These are phyloP conservation scores for Apamea sordens DNA, from an alignment of 2,888 invertebrate species.

Conservation along the genomic window DNA sequence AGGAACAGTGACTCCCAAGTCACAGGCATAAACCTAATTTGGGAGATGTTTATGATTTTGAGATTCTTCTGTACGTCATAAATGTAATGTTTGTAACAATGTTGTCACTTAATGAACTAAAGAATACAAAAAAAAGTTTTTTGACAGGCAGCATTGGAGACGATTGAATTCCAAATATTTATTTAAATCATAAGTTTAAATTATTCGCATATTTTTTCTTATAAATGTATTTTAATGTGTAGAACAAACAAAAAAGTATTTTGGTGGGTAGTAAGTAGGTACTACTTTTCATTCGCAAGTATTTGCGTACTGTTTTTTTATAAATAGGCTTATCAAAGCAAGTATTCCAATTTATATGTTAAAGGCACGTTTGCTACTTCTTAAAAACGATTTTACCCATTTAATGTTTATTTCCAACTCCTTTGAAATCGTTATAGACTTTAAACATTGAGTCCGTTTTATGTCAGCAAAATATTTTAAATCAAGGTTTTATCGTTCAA, in stretches of 20 bases:
- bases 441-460: constrained; percentile 15
- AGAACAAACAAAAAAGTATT: not conserved
- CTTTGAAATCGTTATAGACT: constrained; percentile 22
- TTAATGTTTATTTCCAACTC: constrained; percentile 28
- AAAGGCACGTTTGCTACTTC: not conserved
- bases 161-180: not conserved
- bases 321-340: not conserved
- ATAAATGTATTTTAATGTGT: not conserved
- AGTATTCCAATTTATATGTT: not conserved
- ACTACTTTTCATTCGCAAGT: not conserved
- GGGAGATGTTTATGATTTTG: not conserved
- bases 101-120: not conserved
- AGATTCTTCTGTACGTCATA: not conserved
- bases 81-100: not conserved
- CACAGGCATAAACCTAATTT: not conserved
- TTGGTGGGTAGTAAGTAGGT: not conserved
- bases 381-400: not conserved
- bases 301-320: not conserved
- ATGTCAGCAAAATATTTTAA: constrained; percentile 19
- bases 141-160: not conserved
- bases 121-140: not conserved
- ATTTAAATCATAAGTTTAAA: not conserved
- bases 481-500: constrained; percentile 40
- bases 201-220: not conserved
- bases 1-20: not conserved